Percentiles rank a stretch among this genome's conserved stretches.
phyloP scores from a whole-genome alignment of 2,797 vertebrate species.

The Bradypus variegatus region DNA sequence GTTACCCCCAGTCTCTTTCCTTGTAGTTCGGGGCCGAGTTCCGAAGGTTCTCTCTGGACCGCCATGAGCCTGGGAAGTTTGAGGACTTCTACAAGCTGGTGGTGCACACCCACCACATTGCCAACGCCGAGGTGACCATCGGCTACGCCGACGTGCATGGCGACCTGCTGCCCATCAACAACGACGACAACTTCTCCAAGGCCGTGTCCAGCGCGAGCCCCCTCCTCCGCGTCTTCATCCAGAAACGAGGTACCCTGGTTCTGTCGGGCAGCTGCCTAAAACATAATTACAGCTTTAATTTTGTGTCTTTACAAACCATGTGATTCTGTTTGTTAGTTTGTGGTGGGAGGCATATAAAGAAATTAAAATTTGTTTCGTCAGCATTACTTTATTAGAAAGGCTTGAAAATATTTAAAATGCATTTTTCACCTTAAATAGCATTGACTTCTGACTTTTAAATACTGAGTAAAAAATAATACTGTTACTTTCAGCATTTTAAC shows the following conservation, averaged over 20 bases:
- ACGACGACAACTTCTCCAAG: conserved; percentile 98
- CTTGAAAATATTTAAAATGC: background rate
- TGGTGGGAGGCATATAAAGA: background rate
- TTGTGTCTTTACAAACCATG: no score
- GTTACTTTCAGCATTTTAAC: background rate
- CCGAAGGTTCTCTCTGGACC: conserved; percentile 93
- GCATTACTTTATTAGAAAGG: background rate
- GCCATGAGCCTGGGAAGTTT: conserved; percentile 93
- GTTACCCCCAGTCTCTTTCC: conserved; percentile 26
- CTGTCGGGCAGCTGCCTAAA: no score
- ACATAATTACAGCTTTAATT: background rate
- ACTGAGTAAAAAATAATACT: background rate
- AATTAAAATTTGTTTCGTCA: background rate
- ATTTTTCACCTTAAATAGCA: background rate
- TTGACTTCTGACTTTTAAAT: conserved; percentile 25
- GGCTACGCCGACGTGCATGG: conserved; percentile 96
- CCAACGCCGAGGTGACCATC: conserved; percentile 92
- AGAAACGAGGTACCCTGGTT: conserved; percentile 86
- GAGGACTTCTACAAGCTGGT: conserved; percentile 98
- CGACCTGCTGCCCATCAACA: conserved; percentile 97
- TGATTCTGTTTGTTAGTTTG: background rate
- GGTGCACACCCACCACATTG: conserved; percentile 91
- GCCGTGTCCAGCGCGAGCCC: conserved; percentile 94
- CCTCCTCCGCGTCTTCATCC: conserved; percentile 94
- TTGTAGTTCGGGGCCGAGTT: conserved; percentile 96